Base-by-base conservation (phyloP, 1,140 invertebrate genomes). In the Leptinotarsa lineolata region DNA sequence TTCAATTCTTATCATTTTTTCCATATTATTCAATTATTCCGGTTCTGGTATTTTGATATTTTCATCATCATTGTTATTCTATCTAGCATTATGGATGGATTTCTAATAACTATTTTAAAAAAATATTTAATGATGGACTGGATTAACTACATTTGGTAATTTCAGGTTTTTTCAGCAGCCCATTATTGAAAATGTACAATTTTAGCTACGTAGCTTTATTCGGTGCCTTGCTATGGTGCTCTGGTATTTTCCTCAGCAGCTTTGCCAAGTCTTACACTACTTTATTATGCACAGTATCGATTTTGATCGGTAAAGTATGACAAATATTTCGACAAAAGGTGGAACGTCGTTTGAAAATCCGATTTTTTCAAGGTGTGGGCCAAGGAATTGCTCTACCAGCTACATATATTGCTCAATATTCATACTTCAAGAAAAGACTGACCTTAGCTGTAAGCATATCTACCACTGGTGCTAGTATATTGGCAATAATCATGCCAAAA, bases 381-480 rank as follows among this genome's bases (percentile, higher is more conserved):
- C 83, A 84, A 72, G 82, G 82, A n/a, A 83, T 82, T 68, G 48
- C 84, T 22, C 75, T 84, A 70, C 82, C 82, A 18, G 80, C 79
- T 6, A 81, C 79, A 13, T 83, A 82, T 66, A 72, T 86, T 21
- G 84, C 84, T 0, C 76, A 85, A 20, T 85, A 86, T 76, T 81
- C 83, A 8, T 87, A 86, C 70, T 87, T 87, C 76, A 80, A 81
- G 46, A 84, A 85, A 77, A 82, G 80, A 74, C 79, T 86, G 63
- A 83, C 84, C 20, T 77, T 85, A 72, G 86, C 86, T 8, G 80
- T 84, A 30, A 85, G 85, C 66, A 76, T 86, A 21, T 80, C 84
- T 16, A 82, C 84, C 65, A 85, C 85, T 11, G 77, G 84, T 22
- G 83, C 83, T 2, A 84, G 84, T 30, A 68, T 87, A 59, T 82